phyloP scores from a whole-genome alignment of 1,140 invertebrate species.

The Trichomalopsis sarcophagae region DNA sequence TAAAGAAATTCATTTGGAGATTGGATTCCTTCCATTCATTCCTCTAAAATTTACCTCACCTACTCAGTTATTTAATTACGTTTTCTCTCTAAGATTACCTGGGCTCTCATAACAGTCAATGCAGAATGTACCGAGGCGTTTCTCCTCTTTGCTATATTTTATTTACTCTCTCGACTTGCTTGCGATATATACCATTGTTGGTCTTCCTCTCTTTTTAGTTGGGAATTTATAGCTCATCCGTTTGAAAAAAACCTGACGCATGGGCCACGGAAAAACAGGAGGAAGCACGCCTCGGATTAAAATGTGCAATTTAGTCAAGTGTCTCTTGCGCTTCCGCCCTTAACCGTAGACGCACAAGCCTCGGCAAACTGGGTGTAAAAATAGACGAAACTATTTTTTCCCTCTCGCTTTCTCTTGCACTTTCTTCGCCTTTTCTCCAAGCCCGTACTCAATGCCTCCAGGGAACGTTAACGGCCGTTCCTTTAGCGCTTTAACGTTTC shows the following conservation, averaged over 20 bases:
- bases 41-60: neutral
- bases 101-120: neutral
- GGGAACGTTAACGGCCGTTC: slow-evolving; percentile 27
- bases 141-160: slow-evolving; percentile 13
- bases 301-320: slow-evolving; percentile 49
- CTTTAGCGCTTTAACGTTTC: slow-evolving; percentile 42
- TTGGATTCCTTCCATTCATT: too few species aligned
- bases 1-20: too few species aligned
- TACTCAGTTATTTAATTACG: neutral
- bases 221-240: slow-evolving; percentile 29
- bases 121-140: neutral
- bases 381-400: slow-evolving; percentile 31
- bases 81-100: neutral
- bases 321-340: slow-evolving; percentile 30
- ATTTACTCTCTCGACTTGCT: neutral
- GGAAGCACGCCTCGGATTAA: slow-evolving; percentile 34
- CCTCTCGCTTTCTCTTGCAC: neutral
- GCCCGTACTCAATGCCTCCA: slow-evolving; percentile 34
- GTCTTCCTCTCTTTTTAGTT: neutral
- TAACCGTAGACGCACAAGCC: neutral
- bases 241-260: slow-evolving; percentile 23
- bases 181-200: neutral
- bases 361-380: neutral
- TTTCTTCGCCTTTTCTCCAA: neutral
- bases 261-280: neutral